Evolutionary conservation across 2,797 vertebrate genomes (phyloP), one percentile per base, ranked within the genome.

Genomic region (Peromyscus attwateri): DNA sequence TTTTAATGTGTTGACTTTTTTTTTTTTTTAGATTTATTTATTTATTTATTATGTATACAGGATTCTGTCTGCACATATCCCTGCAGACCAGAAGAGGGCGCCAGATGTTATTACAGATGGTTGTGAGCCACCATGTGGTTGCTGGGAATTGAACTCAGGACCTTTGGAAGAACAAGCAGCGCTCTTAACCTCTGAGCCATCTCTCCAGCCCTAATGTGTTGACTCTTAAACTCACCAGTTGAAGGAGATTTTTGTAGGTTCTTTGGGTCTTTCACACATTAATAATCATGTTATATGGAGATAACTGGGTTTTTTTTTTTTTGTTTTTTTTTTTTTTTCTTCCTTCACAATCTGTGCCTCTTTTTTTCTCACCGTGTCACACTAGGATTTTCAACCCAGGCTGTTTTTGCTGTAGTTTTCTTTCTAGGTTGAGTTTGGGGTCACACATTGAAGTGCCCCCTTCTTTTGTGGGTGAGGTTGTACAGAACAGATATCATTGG

Each of bases 151-250:
- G 43, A 43, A 43, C 43, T 43, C 43, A 43, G 43, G 5, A 43
- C 43, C 4, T 43, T 43, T 43, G 43, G 43, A 43, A 43, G 43
- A 43, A 43, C 43, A 43, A 43, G 43, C 43, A 43, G 43, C 5
- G 43, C 43, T 43, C 43, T 43, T 43, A 43, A 43, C 43, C 43
- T 43, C 43, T 43, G 43, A 43, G 43, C 43, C 43, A 43, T 43
- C 43, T 43, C 43, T 43, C 43, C 43, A 43, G 43, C 43, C 43
- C 43, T 91, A 3, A 2, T 76, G 31, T 80, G 31, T 87, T 88
- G 81, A 57, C 37, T 96, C 49, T 82, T 84, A 64, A 94, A 52
- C 23, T 92, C 70, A 16, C n/a, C 84, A 60, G 40, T 87, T 93
- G 52, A 73, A 55, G 73, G 37, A 82, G 70, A 87, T 17, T 92